Base-by-base conservation (phyloP, 2,797 vertebrate species). In the Peromyscus attwateri region DNA sequence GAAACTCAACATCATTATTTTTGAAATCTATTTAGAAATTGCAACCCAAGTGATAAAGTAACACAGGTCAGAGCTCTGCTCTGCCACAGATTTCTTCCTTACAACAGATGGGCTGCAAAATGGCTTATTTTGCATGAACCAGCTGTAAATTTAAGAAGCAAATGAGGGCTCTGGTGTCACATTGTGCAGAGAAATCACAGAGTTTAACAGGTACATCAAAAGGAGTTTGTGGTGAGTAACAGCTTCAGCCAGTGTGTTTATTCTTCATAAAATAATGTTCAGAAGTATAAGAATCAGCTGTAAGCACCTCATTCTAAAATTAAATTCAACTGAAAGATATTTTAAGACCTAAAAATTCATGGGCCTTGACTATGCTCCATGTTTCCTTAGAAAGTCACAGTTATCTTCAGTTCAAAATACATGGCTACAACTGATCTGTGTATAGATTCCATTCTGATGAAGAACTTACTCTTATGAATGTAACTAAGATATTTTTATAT, bases 61-160 rank as follows among this genome's bases (percentile, higher is more conserved):
- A 34, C 11, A 21, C 97, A 98, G 92, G 96, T 97, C 94, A 97
- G 97, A 98, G 97, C 81, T 97, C 95, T 98, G 98, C 97, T 97
- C 68, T 97, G 92, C 98, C 98, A 98, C 96, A 98, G 89, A 98
- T 98, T 90, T 97, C 96, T 97, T 92, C 21, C 75, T 97, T 90
- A 76, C 89, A 98, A 97, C 98, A 99, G 98, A 99, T 99, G 98
- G 98, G 87, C 97, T 98, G 92, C 97, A 98, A 98, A 98, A 97
- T 97, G 98, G 96, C 97, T 98, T 97, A 98, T 97, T 98, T 97
- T 97, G 96, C 95, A 93, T 95, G 95, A 95, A 97, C 97, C 98
- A 98, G 98, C 98, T 99, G 98, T 97, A 97, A 98, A 96, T 94
- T 97, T 97, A 97, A 98, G 87, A 96, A 96, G 97, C 62, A 70